A percentile compares a stretch with the other conserved stretches of the same genome.
These are phyloP conservation scores for Mellivora capensis DNA, from an alignment of 2,113 vertebrate species.

Conservation along the genomic window DNA sequence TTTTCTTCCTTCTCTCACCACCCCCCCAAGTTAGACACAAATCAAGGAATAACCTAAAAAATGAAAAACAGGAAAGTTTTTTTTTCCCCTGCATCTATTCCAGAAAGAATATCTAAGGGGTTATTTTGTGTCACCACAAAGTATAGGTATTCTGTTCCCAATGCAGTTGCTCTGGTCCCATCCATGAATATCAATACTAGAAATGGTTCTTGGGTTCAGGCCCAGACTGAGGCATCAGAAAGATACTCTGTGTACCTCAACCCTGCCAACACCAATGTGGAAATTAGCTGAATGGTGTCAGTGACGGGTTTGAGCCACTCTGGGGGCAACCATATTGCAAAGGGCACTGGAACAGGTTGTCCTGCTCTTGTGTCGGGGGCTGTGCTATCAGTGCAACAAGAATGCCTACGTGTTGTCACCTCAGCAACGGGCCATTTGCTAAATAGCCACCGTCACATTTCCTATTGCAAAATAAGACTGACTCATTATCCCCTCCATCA, in stretches of 20 bases:
- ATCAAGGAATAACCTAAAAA: neutral
- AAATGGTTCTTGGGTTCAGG: neutral
- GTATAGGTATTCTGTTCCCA: neutral
- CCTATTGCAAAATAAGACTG: neutral
- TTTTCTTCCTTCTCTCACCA: neutral
- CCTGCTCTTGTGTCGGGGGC: neutral
- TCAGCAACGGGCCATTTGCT: neutral
- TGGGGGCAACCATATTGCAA: neutral
- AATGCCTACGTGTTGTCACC: neutral
- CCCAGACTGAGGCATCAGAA: neutral
- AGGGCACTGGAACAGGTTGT: neutral
- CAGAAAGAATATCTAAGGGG: neutral
- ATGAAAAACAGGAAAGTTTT: neutral
- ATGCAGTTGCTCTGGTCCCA: neutral
- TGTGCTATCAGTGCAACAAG: no score
- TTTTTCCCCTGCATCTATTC: neutral
- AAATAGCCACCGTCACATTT: neutral
- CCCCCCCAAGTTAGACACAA: neutral
- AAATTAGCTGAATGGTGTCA: neutral
- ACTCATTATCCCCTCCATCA: neutral
- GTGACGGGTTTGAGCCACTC: neutral
- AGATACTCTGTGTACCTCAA: neutral
- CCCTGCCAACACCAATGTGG: neutral
- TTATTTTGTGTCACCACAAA: slow-evolving; percentile 22
- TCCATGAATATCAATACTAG: neutral